Percentiles rank a stretch among this genome's conserved stretches.
phyloP scores from a whole-genome alignment of 53 echinoderm and acorn worm genomes.

The Echinometra lucunter region DNA sequence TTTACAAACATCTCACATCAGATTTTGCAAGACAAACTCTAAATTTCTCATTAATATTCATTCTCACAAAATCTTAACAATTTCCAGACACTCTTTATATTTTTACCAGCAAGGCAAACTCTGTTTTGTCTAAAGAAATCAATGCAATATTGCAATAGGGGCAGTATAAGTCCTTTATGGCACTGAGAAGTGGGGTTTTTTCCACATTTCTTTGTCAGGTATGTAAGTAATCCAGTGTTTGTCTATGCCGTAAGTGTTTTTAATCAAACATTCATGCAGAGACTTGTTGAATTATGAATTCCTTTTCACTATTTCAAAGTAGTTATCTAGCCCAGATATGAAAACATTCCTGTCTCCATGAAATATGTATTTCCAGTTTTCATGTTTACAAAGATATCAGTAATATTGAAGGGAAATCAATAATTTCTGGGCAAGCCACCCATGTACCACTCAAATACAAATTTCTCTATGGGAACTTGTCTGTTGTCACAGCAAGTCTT shows the following conservation, averaged over 20 bases:
- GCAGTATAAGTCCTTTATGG: not conserved
- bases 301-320: not conserved
- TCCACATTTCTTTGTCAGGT: not conserved
- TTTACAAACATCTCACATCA: not conserved
- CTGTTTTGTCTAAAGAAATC: not conserved
- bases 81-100: no score
- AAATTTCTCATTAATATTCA: no score
- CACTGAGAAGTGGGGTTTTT: no score
- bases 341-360: not conserved
- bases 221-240: not conserved
- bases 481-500: not conserved
- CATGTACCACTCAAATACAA: not conserved
- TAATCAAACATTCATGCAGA: not conserved
- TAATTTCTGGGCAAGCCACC: not conserved
- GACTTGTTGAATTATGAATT: not conserved
- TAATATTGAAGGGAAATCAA: not conserved
- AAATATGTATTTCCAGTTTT: not conserved
- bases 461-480: not conserved
- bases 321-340: slow-evolving; percentile 6
- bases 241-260: not conserved
- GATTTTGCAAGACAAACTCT: no score
- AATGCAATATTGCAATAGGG: no score
- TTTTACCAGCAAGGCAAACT: not conserved
- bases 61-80: no score
- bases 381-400: not conserved